phyloP scores from a whole-genome alignment of 2,113 vertebrate genomes.

The Eptesicus fuscus region DNA sequence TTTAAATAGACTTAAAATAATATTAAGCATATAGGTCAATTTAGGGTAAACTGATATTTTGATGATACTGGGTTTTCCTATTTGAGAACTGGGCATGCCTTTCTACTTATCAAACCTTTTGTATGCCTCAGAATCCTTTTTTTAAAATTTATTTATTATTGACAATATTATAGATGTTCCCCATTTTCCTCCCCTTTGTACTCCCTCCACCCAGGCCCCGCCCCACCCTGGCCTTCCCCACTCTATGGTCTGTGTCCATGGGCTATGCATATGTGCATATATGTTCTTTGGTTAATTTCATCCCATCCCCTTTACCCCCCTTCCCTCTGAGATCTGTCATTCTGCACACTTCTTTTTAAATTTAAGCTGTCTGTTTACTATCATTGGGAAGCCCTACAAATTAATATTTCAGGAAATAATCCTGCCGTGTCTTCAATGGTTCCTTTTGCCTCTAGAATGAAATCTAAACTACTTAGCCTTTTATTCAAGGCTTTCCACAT shows the following conservation, averaged over 20 bases:
- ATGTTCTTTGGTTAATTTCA: too few relatives aligned
- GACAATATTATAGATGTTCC: too few relatives aligned
- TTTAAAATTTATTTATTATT: background rate
- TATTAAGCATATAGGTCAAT: background rate
- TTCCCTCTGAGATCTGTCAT: too few relatives aligned
- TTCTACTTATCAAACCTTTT: background rate
- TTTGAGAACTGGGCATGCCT: background rate
- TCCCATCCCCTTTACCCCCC: too few relatives aligned
- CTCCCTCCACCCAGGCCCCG: too few relatives aligned
- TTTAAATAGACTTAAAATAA: background rate
- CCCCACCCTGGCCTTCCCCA: too few relatives aligned
- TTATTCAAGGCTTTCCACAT: background rate
- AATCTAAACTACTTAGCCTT: background rate
- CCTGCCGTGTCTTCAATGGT: background rate
- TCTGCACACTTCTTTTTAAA: background rate
- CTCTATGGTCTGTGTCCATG: too few relatives aligned
- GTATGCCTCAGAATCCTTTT: background rate
- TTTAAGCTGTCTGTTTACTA: background rate
- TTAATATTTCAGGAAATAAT: background rate
- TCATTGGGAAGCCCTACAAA: background rate
- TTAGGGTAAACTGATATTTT: background rate
- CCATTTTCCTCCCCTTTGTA: too few relatives aligned
- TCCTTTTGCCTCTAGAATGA: slow-evolving; percentile 23
- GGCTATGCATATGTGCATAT: too few relatives aligned
- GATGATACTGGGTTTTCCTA: background rate